A percentile compares a stretch with the other conserved stretches of the same genome.
Conservation (phyloP, 2,113 vertebrate genomes). For the Collichthys lucidus region DNA sequence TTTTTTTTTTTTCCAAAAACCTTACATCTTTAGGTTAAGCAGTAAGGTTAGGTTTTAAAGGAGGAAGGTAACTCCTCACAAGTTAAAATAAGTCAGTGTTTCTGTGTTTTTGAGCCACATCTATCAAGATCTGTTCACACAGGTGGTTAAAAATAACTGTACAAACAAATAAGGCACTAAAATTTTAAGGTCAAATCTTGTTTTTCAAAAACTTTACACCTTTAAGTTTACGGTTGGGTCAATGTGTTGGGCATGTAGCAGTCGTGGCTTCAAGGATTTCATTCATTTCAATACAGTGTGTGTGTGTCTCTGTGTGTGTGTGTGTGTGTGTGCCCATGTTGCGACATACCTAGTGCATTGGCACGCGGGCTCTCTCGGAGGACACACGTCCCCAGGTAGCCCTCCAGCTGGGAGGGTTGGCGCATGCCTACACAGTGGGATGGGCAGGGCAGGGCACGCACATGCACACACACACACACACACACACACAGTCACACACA, state of each 20-base stretch:
- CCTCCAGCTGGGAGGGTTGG: constrained; percentile 88
- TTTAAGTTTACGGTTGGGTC: not conserved
- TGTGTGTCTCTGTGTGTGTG: not conserved
- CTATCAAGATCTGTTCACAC: not conserved
- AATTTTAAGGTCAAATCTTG: not conserved
- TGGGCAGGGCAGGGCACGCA: constrained; percentile 45
- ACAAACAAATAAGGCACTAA: not conserved
- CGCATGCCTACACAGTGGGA: constrained; percentile 81
- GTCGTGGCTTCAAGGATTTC: too few species aligned
- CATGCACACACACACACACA: constrained; percentile 49
- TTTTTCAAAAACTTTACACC: too few species aligned
- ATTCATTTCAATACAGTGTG: too few species aligned
- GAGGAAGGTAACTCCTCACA: constrained; percentile 13
- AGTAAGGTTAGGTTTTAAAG: not conserved
- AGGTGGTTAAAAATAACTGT: not conserved
- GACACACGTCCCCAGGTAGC: constrained; percentile 87
- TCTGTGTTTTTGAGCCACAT: not conserved
- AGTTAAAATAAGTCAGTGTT: not conserved
- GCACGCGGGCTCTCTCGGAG: constrained; percentile 87
- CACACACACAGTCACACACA: constrained; percentile 57
- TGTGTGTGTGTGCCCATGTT: constrained; percentile 50
- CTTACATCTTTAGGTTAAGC: not conserved
- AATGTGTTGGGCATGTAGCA: not conserved
- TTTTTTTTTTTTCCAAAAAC: too few species aligned
- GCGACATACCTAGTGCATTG: constrained; percentile 86